Percentiles rank a stretch among this genome's conserved stretches.
Conservation (phyloP, 2,888 invertebrate genomes). For the Cartodere bifasciata region DNA sequence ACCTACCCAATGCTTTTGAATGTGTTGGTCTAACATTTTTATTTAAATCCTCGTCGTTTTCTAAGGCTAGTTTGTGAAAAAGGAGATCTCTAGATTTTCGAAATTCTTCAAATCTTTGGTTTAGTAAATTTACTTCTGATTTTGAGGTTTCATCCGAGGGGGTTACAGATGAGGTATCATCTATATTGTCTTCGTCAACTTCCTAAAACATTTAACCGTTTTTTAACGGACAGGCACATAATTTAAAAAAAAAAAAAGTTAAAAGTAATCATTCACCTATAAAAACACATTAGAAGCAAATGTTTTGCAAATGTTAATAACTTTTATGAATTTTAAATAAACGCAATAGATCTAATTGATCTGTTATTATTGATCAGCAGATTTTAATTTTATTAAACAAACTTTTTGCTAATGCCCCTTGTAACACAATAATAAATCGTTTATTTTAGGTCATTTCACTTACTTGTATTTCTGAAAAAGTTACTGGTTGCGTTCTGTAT, state of each 20-base stretch:
- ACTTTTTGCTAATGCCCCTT: too few relatives aligned
- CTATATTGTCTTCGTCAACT: constrained; percentile 53
- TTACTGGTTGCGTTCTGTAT: constrained; percentile 58
- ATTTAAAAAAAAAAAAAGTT: too few relatives aligned
- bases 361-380: too few relatives aligned
- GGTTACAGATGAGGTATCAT: constrained; percentile 28
- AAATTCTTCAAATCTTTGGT: constrained; percentile 45
- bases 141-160: constrained; percentile 35
- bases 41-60: constrained; percentile 18
- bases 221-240: constrained; percentile 4
- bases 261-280: too few relatives aligned
- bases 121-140: constrained; percentile 35
- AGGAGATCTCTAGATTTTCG: constrained; percentile 36
- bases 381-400: too few relatives aligned
- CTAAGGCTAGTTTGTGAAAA: constrained; percentile 15
- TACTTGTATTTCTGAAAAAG: constrained; percentile 64
- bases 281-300: too few relatives aligned
- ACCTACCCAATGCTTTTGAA: constrained; percentile 21
- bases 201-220: constrained; percentile 37
- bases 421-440: too few relatives aligned
- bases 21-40: constrained; percentile 22
- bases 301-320: too few relatives aligned
- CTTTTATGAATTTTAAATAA: too few relatives aligned
- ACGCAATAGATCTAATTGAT: too few relatives aligned
- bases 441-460: too few relatives aligned